These are phyloP conservation scores for Zaprionus bogoriensis DNA, from an alignment of 2,888 invertebrate genomes.

Conservation along the genomic window DNA sequence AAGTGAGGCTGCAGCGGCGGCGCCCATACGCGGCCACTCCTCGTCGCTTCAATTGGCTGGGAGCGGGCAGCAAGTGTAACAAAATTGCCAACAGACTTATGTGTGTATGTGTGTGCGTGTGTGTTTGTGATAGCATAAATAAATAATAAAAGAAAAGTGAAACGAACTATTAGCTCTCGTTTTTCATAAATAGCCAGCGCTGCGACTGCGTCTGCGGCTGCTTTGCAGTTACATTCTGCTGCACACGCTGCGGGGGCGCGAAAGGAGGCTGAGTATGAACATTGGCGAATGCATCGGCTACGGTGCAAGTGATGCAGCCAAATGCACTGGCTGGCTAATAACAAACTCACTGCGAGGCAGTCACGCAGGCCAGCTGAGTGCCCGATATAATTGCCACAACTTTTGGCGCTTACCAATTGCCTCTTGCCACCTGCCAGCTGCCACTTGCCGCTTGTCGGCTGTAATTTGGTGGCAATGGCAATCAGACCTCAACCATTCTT, in stretches of 20 bases:
- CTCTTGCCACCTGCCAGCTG: not conserved
- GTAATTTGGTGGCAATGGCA: constrained; percentile 62
- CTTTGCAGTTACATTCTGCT: constrained; percentile 70
- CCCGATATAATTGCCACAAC: constrained; percentile 50
- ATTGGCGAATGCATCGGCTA: constrained; percentile 30
- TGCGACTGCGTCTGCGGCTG: constrained; percentile 2
- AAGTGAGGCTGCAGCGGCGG: constrained; percentile 1
- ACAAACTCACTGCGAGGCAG: constrained; percentile 62
- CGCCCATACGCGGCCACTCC: constrained; percentile 50
- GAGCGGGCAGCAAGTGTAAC: constrained; percentile 54
- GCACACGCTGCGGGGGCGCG: constrained; percentile 44
- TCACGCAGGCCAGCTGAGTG: constrained; percentile 48
- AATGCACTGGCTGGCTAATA: constrained; percentile 59
- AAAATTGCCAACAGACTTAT: constrained; percentile 37
- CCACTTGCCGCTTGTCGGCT: constrained; percentile 27
- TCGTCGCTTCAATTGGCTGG: constrained; percentile 48
- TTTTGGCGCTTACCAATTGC: constrained; percentile 27
- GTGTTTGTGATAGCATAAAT: constrained; percentile 43
- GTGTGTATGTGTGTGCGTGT: constrained; percentile 10
- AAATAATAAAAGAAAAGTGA: constrained; percentile 77
- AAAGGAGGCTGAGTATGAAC: not conserved
- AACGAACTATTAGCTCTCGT: constrained; percentile 77
- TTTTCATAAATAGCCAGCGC: constrained; percentile 59
- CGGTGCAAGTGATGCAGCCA: constrained; percentile 20
- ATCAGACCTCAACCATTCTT: constrained; percentile 72